Percentiles rank a stretch among this genome's conserved stretches.
Evolutionary conservation across 2,113 vertebrate genomes (phyloP).

Genomic region (Turdus rufiventris): DNA sequence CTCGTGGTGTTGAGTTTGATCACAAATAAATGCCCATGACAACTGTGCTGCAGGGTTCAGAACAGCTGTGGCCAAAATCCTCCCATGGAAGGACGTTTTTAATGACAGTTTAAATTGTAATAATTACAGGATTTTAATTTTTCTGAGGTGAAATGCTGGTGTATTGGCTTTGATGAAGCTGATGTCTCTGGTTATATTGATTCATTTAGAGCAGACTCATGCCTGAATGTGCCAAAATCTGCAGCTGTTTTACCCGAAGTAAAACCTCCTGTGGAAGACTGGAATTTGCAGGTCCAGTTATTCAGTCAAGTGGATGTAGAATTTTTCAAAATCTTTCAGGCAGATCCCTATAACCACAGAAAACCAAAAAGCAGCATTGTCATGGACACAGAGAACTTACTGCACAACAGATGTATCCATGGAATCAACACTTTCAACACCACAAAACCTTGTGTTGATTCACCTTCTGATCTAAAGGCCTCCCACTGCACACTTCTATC

Average conservation of each 20-base stretch:
- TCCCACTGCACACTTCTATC: neutral
- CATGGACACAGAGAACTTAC: neutral
- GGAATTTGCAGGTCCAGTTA: neutral
- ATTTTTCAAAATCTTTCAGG: neutral
- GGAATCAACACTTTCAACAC: neutral
- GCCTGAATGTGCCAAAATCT: neutral
- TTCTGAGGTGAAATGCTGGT: neutral
- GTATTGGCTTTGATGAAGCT: neutral
- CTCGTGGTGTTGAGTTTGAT: neutral
- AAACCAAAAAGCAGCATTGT: neutral
- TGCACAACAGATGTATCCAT: fast-evolving
- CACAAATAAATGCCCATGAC: neutral
- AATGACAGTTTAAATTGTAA: neutral
- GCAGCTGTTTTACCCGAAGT: neutral
- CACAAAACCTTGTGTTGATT: neutral
- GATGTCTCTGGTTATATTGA: neutral
- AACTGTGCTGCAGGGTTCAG: neutral
- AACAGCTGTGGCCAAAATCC: neutral
- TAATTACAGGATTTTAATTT: neutral
- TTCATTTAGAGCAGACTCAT: neutral
- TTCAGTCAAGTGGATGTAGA: neutral
- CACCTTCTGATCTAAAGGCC: neutral
- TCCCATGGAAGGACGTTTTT: neutral
- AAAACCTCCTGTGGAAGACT: neutral
- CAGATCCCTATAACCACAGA: neutral